phyloP scores from a whole-genome alignment of 1,140 invertebrate genomes.

The Muscidifurax raptorellus region DNA sequence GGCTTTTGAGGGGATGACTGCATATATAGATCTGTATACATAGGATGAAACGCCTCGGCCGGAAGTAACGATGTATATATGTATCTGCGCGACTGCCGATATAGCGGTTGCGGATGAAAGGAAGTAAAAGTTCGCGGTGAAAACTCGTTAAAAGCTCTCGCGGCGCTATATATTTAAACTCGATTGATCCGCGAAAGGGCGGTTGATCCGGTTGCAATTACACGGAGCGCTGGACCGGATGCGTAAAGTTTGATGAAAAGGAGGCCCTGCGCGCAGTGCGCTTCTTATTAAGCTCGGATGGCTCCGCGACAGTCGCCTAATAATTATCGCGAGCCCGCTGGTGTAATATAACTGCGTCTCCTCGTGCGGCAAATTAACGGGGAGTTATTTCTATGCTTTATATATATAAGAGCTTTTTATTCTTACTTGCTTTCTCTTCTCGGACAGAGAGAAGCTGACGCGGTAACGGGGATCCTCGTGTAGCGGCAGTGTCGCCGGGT shows the following conservation, averaged over 20 bases:
- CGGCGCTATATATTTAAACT: slow-evolving; percentile 12
- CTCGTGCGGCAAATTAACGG: background rate
- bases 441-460: too few species aligned
- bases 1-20: background rate
- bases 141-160: slow-evolving; percentile 36
- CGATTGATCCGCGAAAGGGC: slow-evolving; percentile 7
- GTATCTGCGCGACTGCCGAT: background rate
- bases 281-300: background rate
- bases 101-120: background rate
- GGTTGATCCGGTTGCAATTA: slow-evolving; percentile 24
- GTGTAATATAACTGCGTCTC: background rate
- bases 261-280: background rate
- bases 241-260: slow-evolving; percentile 34
- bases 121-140: slow-evolving; percentile 4
- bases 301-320: background rate
- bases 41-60: background rate
- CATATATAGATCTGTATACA: slow-evolving; percentile 3
- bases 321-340: background rate
- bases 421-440: too few species aligned
- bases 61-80: background rate
- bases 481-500: background rate
- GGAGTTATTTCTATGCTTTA: too few species aligned
- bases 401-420: too few species aligned
- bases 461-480: background rate
- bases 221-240: background rate